Evolutionary conservation across 2,113 vertebrate species (phyloP), one percentile per base, ranked within the genome.

Genomic region (Cairina moschata): DNA sequence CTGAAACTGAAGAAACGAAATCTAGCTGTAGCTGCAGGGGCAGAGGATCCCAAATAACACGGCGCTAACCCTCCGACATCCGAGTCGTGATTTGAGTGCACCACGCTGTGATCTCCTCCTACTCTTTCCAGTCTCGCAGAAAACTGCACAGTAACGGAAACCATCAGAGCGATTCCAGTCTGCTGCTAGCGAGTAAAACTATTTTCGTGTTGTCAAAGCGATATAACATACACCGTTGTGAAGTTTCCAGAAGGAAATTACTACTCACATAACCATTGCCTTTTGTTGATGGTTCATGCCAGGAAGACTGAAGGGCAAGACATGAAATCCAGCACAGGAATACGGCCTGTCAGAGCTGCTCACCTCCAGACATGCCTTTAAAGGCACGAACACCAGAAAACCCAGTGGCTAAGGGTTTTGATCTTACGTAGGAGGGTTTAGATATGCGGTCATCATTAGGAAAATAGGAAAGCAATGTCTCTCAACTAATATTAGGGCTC

Each of bases 181-280:
- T 72, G 80, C 79, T 90, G 75, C 46, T 60, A 5, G 42, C 31
- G 23, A 95, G 69, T 95, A 90, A 87, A 71, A 60, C 10, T n/a
- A 88, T 84, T 68, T 44, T 94, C 56, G 55, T 40, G 42, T 86
- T 82, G 50, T 93, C 93, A 95, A 83, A 95, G 67, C 0, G 1
- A 36, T 74, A 12, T 7, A 71, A 21, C 66, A 60, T 52, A 55
- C 25, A 88, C 2, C 42, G 46, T 31, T 67, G 55, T 34, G 65
- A 91, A 95, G 36, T 92, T 97, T 95, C 92, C 92, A 96, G 42
- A 58, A 85, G 72, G 91, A 96, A 96, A 94, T 58, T 84, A 69
- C 67, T 32, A 32, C 44, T 89, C 67, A 13, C 22, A 18, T 59
- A 77, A 79, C 50, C 60, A 62, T 50, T 73, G 62, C 42, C 23